Percentiles rank a stretch among this genome's conserved stretches.
These are phyloP conservation scores for Buphagus erythrorhynchus DNA, from an alignment of 2,797 vertebrate genomes.

Conservation along the genomic window DNA sequence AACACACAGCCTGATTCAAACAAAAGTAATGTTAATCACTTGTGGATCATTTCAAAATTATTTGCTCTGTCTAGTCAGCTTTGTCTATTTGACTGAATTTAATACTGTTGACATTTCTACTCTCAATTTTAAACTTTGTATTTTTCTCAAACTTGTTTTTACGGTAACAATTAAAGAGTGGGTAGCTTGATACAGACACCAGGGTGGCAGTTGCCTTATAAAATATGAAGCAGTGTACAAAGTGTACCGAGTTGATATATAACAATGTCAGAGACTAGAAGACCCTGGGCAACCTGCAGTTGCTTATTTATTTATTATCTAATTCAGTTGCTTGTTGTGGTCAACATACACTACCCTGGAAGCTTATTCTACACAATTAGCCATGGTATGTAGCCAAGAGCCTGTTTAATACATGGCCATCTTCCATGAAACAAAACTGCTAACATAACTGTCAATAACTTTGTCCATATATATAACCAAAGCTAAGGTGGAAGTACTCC, in stretches of 20 bases:
- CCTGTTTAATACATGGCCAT: neutral
- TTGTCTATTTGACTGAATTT: neutral
- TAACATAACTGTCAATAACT: neutral
- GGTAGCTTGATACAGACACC: neutral
- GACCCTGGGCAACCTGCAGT: neutral
- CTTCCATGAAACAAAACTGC: neutral
- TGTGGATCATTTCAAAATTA: neutral
- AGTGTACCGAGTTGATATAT: neutral
- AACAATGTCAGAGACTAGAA: neutral
- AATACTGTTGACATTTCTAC: neutral
- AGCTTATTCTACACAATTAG: neutral
- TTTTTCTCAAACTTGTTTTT: neutral
- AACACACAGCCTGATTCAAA: neutral
- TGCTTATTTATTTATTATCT: neutral
- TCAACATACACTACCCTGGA: neutral
- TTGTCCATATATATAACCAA: neutral
- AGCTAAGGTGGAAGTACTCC: neutral
- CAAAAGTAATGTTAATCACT: neutral
- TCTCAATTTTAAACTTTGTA: neutral
- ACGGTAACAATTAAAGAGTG: neutral
- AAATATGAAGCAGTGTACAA: neutral
- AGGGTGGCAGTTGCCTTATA: neutral
- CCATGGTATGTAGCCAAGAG: neutral
- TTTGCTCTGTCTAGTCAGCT: neutral
- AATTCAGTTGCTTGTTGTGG: neutral